phyloP scores from a whole-genome alignment of 2,113 vertebrate genomes.

The Halcyon senegalensis region DNA sequence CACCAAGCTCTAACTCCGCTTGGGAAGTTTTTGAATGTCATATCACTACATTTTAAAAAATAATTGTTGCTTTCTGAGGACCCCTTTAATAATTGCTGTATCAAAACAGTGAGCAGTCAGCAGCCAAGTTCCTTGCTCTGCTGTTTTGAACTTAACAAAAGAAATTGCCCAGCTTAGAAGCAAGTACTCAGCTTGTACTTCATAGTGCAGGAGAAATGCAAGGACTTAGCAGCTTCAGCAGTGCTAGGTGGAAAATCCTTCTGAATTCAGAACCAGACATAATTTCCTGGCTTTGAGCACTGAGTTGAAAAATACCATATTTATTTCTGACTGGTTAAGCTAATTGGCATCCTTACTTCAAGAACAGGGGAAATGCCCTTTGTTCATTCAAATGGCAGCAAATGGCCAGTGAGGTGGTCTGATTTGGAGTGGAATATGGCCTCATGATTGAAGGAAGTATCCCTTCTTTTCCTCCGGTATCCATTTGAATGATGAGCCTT shows the following conservation, averaged over 20 bases:
- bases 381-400: background rate
- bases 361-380: background rate
- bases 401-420: background rate
- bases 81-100: background rate
- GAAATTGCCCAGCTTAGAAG: background rate
- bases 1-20: background rate
- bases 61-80: background rate
- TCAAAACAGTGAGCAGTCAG: background rate
- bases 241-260: background rate
- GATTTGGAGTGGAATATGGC: background rate
- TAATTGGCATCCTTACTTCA: background rate
- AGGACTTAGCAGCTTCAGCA: background rate
- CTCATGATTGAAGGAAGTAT: background rate
- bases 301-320: background rate
- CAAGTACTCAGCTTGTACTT: background rate
- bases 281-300: background rate
- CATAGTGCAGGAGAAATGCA: background rate
- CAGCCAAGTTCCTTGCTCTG: background rate
- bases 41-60: background rate
- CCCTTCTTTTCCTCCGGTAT: background rate
- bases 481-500: background rate
- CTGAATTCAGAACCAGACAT: background rate
- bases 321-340: background rate
- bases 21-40: background rate
- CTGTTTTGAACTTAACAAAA: background rate